These are phyloP conservation scores for Scleropages formosus DNA, from an alignment of 2,797 vertebrate species.

Conservation along the genomic window DNA sequence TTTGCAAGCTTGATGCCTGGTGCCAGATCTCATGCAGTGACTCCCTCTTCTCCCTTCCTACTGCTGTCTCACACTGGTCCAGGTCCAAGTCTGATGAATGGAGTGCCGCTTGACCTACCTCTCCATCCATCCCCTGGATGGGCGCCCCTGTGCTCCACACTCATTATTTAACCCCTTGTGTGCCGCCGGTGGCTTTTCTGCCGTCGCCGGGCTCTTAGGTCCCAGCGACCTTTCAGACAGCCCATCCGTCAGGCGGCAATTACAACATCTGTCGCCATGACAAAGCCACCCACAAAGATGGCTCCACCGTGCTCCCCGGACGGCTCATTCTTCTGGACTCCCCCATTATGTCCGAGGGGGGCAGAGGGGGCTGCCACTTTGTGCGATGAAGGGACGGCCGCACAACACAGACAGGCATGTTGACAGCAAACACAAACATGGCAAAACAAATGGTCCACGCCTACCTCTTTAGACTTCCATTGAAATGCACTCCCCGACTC, in stretches of 20 bases:
- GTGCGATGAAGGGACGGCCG: conserved; percentile 65
- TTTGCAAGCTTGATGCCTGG: background rate
- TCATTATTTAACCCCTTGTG: conserved; percentile 64
- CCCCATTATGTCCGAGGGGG: conserved; percentile 63
- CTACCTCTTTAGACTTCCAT: conserved; percentile 82
- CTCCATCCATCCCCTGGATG: conserved; percentile 41
- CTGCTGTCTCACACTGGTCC: conserved; percentile 9
- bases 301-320: conserved; percentile 56
- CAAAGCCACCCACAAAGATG: conserved; percentile 66
- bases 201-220: conserved; percentile 49
- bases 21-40: conserved; percentile 38
- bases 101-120: conserved; percentile 15
- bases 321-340: conserved; percentile 53
- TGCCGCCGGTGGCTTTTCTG: conserved; percentile 38
- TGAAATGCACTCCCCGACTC: conserved; percentile 76
- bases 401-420: conserved; percentile 77
- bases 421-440: conserved; percentile 85
- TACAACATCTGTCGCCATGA: conserved; percentile 79
- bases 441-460: conserved; percentile 83
- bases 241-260: conserved; percentile 81
- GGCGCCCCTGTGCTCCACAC: conserved; percentile 44
- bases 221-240: conserved; percentile 72
- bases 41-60: conserved; percentile 54
- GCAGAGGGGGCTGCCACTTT: conserved; percentile 54
- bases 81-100: conserved; percentile 13